Conservation (phyloP, 2,797 vertebrate genomes). For the Morelia viridis region DNA sequence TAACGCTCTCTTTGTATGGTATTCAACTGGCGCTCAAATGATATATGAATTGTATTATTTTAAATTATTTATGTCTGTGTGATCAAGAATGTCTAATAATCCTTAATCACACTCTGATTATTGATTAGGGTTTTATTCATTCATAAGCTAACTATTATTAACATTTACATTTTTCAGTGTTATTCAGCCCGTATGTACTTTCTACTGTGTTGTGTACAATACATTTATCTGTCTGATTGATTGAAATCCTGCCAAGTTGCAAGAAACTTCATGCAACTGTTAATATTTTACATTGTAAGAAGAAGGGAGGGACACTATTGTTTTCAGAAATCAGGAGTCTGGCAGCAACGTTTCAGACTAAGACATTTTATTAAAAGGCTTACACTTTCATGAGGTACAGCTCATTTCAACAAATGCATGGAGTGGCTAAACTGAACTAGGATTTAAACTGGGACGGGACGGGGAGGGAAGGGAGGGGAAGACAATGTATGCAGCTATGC, state of each 20-base stretch:
- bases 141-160: not conserved
- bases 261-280: not conserved
- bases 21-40: not conserved
- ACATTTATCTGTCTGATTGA: not conserved
- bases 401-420: not conserved
- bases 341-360: not conserved
- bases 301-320: not conserved
- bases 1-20: not conserved
- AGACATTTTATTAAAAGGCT: not conserved
- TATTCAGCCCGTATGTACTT: not conserved
- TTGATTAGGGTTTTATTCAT: conserved; percentile 5
- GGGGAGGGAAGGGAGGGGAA: not conserved
- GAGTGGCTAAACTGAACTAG: not conserved
- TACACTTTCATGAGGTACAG: not conserved
- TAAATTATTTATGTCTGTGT: not conserved
- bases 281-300: not conserved
- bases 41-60: not conserved
- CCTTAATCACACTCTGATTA: not conserved
- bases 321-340: not conserved
- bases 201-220: not conserved
- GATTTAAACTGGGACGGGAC: not conserved
- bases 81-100: conserved; percentile 1
- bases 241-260: not conserved
- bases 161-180: not conserved
- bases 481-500: not conserved